Conservation (phyloP, 2,797 vertebrate species). For the Discoglossus pictus region DNA sequence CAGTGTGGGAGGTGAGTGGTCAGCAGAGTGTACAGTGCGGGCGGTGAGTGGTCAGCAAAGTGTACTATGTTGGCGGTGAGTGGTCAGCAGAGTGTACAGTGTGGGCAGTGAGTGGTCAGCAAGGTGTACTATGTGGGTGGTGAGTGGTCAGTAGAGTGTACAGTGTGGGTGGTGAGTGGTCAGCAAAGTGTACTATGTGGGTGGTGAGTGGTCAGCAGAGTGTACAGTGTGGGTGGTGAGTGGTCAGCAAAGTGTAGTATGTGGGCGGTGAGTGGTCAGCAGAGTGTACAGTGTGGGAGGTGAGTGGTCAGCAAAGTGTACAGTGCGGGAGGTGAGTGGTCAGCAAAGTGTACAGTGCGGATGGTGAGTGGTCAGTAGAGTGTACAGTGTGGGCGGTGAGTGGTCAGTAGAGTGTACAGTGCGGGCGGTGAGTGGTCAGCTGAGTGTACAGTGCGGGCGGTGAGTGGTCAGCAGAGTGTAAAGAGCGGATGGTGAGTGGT, state of each 20-base stretch:
- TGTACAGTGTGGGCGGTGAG: slow-evolving; percentile 93
- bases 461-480: too few species aligned
- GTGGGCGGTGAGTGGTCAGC: too few species aligned
- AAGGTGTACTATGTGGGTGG: too few species aligned
- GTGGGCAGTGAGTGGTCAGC: slow-evolving; percentile 84
- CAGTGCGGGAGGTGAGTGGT: slow-evolving; percentile 89
- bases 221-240: slow-evolving; percentile 93
- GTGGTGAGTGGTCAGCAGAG: slow-evolving; percentile 90
- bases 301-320: slow-evolving; percentile 92
- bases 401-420: slow-evolving; percentile 93
- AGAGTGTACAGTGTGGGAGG: slow-evolving; percentile 95
- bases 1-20: slow-evolving; percentile 89
- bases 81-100: slow-evolving; percentile 91
- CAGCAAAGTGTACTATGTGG: slow-evolving; percentile 93
- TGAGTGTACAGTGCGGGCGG: slow-evolving; percentile 93
- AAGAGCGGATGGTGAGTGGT: too few species aligned
- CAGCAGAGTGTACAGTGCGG: slow-evolving; percentile 93
- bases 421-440: slow-evolving; percentile 91
- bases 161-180: slow-evolving; percentile 89
- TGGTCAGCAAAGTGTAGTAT: slow-evolving; percentile 47
- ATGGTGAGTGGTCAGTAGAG: slow-evolving; percentile 92
- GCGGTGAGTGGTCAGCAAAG: slow-evolving; percentile 90
- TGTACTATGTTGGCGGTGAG: slow-evolving; percentile 93
- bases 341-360: slow-evolving; percentile 93
- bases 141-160: too few species aligned